These are phyloP conservation scores for Zosterops pallidus DNA, from an alignment of 2,113 vertebrate genomes.

Conservation along the genomic window DNA sequence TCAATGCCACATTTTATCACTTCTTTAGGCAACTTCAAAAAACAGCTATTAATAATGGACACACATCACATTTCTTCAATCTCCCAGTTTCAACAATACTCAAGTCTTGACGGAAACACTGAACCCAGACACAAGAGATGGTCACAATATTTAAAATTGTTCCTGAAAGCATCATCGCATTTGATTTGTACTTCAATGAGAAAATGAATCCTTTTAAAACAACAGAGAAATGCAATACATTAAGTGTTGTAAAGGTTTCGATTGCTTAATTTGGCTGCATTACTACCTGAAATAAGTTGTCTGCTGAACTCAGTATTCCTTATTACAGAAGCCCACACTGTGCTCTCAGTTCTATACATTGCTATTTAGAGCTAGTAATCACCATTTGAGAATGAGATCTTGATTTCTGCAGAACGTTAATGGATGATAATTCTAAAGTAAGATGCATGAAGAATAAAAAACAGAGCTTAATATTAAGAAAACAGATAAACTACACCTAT, in stretches of 20 bases:
- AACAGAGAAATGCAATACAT: background rate
- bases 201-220: background rate
- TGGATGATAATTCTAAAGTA: background rate
- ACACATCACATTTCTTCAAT: background rate
- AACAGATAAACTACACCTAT: background rate
- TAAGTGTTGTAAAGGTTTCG: background rate
- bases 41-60: background rate
- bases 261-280: background rate
- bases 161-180: background rate
- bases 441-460: background rate
- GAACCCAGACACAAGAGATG: background rate
- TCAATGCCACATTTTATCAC: background rate
- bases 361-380: background rate
- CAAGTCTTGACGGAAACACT: background rate
- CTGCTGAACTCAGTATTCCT: background rate
- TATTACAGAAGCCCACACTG: background rate
- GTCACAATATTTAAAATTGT: background rate
- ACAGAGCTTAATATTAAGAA: background rate
- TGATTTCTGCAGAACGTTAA: background rate
- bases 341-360: background rate
- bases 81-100: background rate
- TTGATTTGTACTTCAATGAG: background rate
- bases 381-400: background rate
- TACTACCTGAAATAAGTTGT: background rate
- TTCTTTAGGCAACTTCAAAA: background rate